These are phyloP conservation scores for Heterohyrax brucei DNA, from an alignment of 2,797 vertebrate species.

Conservation along the genomic window DNA sequence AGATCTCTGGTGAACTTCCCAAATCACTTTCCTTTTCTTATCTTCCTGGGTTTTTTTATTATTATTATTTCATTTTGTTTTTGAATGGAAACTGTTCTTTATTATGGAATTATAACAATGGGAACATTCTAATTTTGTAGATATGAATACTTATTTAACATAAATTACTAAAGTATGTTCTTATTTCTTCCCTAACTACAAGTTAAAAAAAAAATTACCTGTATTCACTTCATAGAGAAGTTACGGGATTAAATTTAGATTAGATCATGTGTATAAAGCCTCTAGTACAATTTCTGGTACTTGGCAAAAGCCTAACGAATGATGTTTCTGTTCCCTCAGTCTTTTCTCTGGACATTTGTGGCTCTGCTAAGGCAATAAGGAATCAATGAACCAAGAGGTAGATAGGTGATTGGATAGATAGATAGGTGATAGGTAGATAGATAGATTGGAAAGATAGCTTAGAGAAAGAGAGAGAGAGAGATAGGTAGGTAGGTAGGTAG, in stretches of 20 bases:
- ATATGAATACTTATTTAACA: constrained; percentile 59
- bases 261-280: not conserved
- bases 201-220: constrained; percentile 46
- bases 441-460: too few species aligned
- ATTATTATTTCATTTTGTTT: constrained; percentile 47
- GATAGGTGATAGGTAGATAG: too few species aligned
- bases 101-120: constrained; percentile 55
- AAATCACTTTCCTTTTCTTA: constrained; percentile 57
- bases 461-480: too few species aligned
- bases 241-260: constrained; percentile 62
- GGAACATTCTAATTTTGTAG: constrained; percentile 62
- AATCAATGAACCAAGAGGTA: not conserved
- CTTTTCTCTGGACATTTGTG: not conserved
- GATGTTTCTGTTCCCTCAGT: not conserved
- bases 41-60: not conserved
- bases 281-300: constrained; percentile 11
- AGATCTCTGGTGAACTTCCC: constrained; percentile 11
- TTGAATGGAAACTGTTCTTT: constrained; percentile 63
- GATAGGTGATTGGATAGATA: not conserved
- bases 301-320: constrained; percentile 47
- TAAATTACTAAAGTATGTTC: constrained; percentile 35
- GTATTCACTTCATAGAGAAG: constrained; percentile 21
- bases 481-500: too few species aligned
- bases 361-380: not conserved
- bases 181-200: constrained; percentile 48